These are phyloP conservation scores for Strix occidentalis DNA, from an alignment of 2,797 vertebrate genomes.

Conservation along the genomic window DNA sequence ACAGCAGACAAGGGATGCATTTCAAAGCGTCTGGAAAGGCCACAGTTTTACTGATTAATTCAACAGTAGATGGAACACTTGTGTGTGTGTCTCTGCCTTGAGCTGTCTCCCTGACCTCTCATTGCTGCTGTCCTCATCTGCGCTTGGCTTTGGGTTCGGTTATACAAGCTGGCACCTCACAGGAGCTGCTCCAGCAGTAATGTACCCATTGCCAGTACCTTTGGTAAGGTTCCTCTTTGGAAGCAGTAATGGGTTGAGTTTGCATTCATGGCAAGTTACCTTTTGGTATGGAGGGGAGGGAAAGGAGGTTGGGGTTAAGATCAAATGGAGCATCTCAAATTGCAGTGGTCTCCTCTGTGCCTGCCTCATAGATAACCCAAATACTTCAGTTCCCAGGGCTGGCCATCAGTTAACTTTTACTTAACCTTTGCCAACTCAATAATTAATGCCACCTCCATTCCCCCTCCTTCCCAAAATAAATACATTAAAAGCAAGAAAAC, in stretches of 20 bases:
- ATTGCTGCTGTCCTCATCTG: neutral
- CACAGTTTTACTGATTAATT: neutral
- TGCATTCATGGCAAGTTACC: neutral
- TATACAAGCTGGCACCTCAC: neutral
- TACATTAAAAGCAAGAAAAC: neutral
- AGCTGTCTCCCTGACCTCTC: neutral
- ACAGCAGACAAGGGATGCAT: neutral
- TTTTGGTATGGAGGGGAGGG: neutral
- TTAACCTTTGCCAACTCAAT: neutral
- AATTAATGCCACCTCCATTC: neutral
- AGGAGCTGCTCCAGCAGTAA: neutral
- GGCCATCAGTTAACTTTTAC: neutral
- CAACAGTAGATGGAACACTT: neutral
- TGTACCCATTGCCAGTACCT: neutral
- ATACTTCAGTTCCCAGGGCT: neutral
- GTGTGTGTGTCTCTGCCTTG: neutral
- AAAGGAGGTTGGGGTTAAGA: neutral
- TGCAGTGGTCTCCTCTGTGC: neutral
- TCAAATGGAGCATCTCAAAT: neutral
- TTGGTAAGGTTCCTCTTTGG: neutral
- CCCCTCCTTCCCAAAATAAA: neutral
- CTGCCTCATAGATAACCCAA: neutral
- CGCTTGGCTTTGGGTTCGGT: neutral
- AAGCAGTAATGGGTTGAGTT: neutral
- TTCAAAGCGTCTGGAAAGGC: slow-evolving; percentile 18